Percentiles rank a stretch among this genome's conserved stretches.
Evolutionary conservation across 2,888 invertebrate species (phyloP).

Genomic region (Amiota communis): DNA sequence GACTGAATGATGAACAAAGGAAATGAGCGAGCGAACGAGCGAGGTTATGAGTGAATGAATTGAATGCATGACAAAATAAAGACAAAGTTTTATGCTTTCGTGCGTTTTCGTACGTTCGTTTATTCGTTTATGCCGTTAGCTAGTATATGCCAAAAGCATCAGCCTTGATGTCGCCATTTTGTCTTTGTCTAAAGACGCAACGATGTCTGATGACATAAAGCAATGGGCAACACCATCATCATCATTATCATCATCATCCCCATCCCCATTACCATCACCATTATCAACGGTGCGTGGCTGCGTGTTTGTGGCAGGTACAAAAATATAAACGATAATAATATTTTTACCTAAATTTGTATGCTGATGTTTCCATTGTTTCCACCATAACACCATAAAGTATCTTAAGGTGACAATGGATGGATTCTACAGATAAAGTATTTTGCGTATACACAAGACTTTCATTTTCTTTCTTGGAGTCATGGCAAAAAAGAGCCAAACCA

Average conservation of each 20-base stretch:
- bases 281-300: background rate
- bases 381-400: conserved; percentile 38
- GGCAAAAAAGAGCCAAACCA: no score
- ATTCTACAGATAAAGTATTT: conserved; percentile 61
- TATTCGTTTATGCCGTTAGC: no score
- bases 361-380: conserved; percentile 39
- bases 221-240: background rate
- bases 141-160: no score
- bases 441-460: no score
- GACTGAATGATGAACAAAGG: no score
- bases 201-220: background rate
- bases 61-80: conserved; percentile 6
- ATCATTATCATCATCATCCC: background rate
- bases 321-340: conserved; percentile 11
- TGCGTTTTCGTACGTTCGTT: background rate
- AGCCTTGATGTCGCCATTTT: no score
- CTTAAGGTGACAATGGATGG: conserved; percentile 61
- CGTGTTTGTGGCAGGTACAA: conserved; percentile 12
- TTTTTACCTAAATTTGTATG: conserved; percentile 53
- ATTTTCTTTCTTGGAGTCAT: conserved; percentile 39
- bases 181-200: background rate
- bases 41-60: background rate
- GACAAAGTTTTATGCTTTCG: conserved; percentile 6
- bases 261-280: background rate
- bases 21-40: no score